Percentiles rank a stretch among this genome's conserved stretches.
Conservation (phyloP, 92 coral and sea anemone species). For the Siderastrea siderea region DNA sequence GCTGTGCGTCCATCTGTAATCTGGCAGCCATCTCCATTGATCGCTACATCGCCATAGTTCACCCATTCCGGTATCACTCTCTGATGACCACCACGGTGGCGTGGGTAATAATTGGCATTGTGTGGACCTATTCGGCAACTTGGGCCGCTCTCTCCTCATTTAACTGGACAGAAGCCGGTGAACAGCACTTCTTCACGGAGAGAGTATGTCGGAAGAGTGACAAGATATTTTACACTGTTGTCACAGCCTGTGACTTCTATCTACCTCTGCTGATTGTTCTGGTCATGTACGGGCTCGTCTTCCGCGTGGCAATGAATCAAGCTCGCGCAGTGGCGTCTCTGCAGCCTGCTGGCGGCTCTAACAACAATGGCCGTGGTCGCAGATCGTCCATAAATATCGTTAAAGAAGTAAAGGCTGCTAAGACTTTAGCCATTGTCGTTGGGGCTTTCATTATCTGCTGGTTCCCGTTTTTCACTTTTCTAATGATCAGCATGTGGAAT, state of each 20-base stretch:
- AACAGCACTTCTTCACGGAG: constrained; percentile 19
- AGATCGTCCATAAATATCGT: constrained; percentile 81
- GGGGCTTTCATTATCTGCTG: constrained; percentile 92
- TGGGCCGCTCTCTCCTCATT: constrained; percentile 64
- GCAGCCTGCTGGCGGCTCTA: constrained; percentile 52
- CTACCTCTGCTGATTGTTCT: constrained; percentile 81
- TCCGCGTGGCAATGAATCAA: constrained; percentile 89
- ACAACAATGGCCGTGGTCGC: constrained; percentile 59
- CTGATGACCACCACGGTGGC: constrained; percentile 79
- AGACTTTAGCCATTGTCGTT: constrained; percentile 90
- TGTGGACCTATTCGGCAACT: constrained; percentile 75
- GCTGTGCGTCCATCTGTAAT: constrained; percentile 94
- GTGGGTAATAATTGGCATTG: constrained; percentile 63
- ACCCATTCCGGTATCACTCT: constrained; percentile 91
- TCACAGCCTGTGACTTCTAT: constrained; percentile 71
- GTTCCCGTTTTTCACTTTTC: constrained; percentile 82
- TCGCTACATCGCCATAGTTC: constrained; percentile 87
- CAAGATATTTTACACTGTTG: constrained; percentile 78
- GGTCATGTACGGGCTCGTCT: constrained; percentile 86
- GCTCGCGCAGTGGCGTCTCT: constrained; percentile 94
- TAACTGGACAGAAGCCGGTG: constrained; percentile 81
- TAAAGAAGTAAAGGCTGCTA: constrained; percentile 95
- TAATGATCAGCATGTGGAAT: constrained; percentile 72
- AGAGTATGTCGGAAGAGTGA: constrained; percentile 67
- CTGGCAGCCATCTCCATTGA: constrained; percentile 90